Conservation (phyloP, 2,113 vertebrate species). For the Chionomys nivalis region DNA sequence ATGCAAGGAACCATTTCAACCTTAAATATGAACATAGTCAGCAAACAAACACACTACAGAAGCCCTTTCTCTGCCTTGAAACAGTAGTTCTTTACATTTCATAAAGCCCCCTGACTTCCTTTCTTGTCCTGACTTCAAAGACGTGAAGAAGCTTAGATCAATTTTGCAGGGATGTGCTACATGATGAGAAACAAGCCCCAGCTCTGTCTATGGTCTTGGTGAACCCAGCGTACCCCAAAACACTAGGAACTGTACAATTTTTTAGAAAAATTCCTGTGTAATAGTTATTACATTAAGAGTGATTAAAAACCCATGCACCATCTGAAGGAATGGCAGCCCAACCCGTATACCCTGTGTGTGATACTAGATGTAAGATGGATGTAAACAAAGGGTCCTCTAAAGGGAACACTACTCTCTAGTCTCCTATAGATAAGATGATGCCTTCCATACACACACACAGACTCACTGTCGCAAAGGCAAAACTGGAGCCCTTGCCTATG, state of each 20-base stretch:
- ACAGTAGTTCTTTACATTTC: conserved; percentile 71
- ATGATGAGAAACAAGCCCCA: conserved; percentile 44
- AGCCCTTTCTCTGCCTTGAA: conserved; percentile 53
- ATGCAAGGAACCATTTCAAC: conserved; percentile 46
- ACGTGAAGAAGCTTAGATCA: conserved; percentile 70
- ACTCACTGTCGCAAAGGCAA: neutral
- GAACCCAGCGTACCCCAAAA: conserved; percentile 60
- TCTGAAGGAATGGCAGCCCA: conserved; percentile 21
- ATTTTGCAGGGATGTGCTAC: conserved; percentile 49
- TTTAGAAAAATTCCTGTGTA: conserved; percentile 47
- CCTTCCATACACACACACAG: neutral
- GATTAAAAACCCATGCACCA: conserved; percentile 1
- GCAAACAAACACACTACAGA: conserved; percentile 61
- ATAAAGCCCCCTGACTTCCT: conserved; percentile 59
- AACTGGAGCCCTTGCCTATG: neutral
- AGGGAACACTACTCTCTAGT: neutral
- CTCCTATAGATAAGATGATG: neutral
- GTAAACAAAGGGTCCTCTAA: conserved; percentile 34
- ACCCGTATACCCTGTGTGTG: neutral
- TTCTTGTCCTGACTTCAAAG: conserved; percentile 78
- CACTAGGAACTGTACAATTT: conserved; percentile 32
- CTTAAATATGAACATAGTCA: conserved; percentile 54
- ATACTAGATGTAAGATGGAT: neutral
- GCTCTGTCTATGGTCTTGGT: conserved; percentile 34
- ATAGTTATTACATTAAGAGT: conserved; percentile 51